phyloP scores from a whole-genome alignment of 2,113 vertebrate genomes.

The Cisticola juncidis region DNA sequence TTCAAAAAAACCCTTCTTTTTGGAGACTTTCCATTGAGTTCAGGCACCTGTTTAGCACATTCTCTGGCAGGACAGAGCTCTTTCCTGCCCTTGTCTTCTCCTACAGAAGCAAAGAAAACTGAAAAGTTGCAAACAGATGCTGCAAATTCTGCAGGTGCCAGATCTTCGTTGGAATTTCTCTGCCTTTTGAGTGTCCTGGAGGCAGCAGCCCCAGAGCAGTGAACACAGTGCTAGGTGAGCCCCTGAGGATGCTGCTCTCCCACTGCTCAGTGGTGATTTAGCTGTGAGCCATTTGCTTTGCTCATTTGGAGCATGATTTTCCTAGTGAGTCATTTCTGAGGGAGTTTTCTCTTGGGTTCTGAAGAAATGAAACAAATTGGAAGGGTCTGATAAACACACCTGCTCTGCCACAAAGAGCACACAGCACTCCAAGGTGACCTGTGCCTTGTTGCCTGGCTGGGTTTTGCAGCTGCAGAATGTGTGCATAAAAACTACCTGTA shows the following conservation, averaged over 20 bases:
- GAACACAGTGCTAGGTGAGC: background rate
- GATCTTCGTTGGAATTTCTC: background rate
- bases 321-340: background rate
- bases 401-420: background rate
- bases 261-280: background rate
- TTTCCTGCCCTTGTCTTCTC: background rate
- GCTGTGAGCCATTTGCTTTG: background rate
- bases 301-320: background rate
- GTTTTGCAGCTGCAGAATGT: background rate
- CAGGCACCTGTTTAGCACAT: background rate
- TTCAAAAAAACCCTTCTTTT: background rate
- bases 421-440: background rate
- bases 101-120: background rate
- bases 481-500: background rate
- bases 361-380: background rate
- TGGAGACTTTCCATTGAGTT: background rate
- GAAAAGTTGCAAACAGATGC: background rate
- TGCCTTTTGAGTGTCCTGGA: background rate
- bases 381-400: background rate
- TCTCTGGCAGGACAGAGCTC: background rate
- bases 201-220: background rate
- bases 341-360: background rate
- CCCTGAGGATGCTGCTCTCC: background rate
- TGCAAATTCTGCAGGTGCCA: background rate
- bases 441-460: background rate